Conservation (phyloP, 2,113 vertebrate genomes). For the Sylvia atricapilla region DNA sequence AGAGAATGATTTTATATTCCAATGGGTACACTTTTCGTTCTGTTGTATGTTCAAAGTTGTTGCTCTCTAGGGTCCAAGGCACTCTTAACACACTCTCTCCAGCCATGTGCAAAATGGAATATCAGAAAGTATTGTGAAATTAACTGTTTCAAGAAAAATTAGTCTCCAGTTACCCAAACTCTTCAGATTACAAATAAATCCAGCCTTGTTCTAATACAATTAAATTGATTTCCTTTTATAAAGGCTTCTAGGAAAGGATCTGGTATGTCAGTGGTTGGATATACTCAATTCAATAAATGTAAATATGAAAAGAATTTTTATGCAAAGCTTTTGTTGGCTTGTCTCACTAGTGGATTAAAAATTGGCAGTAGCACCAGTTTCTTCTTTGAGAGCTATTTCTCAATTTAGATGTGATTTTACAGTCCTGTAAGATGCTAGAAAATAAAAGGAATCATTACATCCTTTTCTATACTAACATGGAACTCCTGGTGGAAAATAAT, state of each 20-base stretch:
- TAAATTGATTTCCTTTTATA: neutral
- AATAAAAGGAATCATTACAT: constrained; percentile 9
- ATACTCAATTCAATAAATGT: neutral
- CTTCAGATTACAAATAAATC: constrained; percentile 13
- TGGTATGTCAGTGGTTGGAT: neutral
- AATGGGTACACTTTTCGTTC: constrained; percentile 46
- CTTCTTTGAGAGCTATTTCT: constrained; percentile 38
- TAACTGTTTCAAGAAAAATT: constrained; percentile 41
- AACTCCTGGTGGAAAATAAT: neutral
- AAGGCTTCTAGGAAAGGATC: neutral
- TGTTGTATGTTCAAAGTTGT: constrained; percentile 57
- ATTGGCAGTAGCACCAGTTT: constrained; percentile 18
- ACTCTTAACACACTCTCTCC: constrained; percentile 59
- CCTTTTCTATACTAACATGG: neutral
- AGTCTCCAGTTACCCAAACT: neutral
- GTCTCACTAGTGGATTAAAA: neutral
- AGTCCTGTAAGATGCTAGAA: neutral
- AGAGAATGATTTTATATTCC: constrained; percentile 56
- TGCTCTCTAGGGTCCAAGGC: constrained; percentile 65
- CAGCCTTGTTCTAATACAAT: neutral
- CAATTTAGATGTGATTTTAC: constrained; percentile 8
- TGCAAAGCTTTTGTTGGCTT: constrained; percentile 55
- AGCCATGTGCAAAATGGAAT: constrained; percentile 39
- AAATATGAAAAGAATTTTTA: constrained; percentile 55
- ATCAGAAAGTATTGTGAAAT: constrained; percentile 37